phyloP scores from a whole-genome alignment of 2,797 vertebrate species.

The Enoplosus armatus region DNA sequence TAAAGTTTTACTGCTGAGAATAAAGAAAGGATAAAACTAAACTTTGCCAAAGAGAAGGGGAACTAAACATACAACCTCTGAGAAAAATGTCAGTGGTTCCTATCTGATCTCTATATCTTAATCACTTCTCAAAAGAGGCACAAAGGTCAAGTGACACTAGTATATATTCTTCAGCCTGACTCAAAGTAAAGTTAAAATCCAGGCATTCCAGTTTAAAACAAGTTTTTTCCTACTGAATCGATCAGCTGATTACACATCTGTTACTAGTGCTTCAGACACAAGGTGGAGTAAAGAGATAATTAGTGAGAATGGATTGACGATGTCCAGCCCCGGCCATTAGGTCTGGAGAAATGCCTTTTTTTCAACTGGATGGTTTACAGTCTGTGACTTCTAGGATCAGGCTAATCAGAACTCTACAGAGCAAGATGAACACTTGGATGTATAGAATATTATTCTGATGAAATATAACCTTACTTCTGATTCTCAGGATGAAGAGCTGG shows the following conservation, averaged over 20 bases:
- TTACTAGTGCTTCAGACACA: not conserved
- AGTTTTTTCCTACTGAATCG: not conserved
- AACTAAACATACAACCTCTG: not conserved
- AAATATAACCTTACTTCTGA: constrained; percentile 16
- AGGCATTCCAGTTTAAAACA: no score
- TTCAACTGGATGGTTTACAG: not conserved
- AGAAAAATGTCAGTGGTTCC: not conserved
- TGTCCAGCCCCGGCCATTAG: not conserved
- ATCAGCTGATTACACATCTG: not conserved
- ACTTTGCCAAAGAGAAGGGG: not conserved
- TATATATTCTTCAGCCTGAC: not conserved
- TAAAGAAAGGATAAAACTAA: not conserved
- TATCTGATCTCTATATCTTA: no score
- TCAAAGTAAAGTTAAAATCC: not conserved
- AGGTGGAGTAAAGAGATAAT: constrained; percentile 1
- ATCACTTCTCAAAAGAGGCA: not conserved
- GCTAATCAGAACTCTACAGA: not conserved
- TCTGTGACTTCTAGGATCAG: not conserved
- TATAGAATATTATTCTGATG: not conserved
- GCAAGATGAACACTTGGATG: not conserved
- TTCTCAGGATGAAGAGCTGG: constrained; percentile 85
- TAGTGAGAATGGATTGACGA: constrained; percentile 8
- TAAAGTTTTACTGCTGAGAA: not conserved
- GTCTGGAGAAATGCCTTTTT: not conserved
- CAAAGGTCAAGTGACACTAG: not conserved